A percentile compares a stretch with the other conserved stretches of the same genome.
These are phyloP conservation scores for Bos taurus DNA, from an alignment of 2,113 vertebrate genomes.

Conservation along the genomic window ARS-UCD2.0 NC_037344.1:17941001-17941500, in stretches of 20 bases:
- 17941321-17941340: neutral
- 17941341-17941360: neutral
- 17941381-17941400: neutral
- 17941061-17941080: neutral
- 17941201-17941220: neutral
- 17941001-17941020: neutral
- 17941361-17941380: neutral
- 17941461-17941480: constrained; percentile 16
- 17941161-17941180: neutral
- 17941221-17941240: neutral
- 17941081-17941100: neutral
- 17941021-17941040: neutral
- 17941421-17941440: neutral
- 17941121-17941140: neutral
- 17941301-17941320: neutral
- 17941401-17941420: neutral
- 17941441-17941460: neutral
- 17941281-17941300: neutral
- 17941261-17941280: neutral
- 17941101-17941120: neutral
- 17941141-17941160: neutral
- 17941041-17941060: neutral
- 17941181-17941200: neutral
- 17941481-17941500: neutral
- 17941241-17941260: neutral